Conservation (phyloP, 1,140 invertebrate genomes). For the Dinothrombium tinctorium region DNA sequence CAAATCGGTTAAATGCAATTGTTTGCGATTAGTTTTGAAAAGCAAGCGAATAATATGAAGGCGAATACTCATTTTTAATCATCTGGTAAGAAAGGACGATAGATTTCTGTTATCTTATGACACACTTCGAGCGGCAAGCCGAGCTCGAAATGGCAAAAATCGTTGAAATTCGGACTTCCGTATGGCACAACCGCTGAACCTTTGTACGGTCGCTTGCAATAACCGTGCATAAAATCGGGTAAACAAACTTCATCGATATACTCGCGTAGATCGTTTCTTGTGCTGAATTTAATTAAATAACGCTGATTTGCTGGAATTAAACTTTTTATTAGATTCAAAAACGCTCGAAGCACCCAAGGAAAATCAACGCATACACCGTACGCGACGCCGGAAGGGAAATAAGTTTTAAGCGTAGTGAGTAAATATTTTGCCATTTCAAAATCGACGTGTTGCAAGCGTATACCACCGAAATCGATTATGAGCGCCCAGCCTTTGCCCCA, state of each 20-base stretch:
- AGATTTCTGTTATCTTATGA: background rate
- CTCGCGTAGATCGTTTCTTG: background rate
- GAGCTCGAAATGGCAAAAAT: constrained; percentile 12
- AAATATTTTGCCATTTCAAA: constrained; percentile 12
- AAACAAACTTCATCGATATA: constrained; percentile 3
- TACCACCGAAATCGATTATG: constrained; percentile 10
- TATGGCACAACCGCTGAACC: background rate
- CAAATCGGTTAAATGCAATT: no score
- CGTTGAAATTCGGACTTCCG: constrained; percentile 21
- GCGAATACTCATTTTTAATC: no score
- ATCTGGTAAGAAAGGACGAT: background rate
- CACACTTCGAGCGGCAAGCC: background rate
- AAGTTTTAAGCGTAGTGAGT: constrained; percentile 9
- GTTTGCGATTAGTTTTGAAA: no score
- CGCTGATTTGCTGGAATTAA: constrained; percentile 2
- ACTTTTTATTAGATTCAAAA: constrained; percentile 6
- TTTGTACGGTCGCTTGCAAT: background rate
- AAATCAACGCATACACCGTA: constrained; percentile 9
- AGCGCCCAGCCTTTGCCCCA: constrained; percentile 9
- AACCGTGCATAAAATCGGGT: constrained; percentile 5
- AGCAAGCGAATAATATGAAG: no score
- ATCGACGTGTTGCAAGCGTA: constrained; percentile 9
- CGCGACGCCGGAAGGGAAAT: constrained; percentile 12
- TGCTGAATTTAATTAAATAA: background rate
- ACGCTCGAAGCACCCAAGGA: constrained; percentile 8